Conservation (phyloP, 2,888 invertebrate species). For the Ommatoiulus sabulosus region DNA sequence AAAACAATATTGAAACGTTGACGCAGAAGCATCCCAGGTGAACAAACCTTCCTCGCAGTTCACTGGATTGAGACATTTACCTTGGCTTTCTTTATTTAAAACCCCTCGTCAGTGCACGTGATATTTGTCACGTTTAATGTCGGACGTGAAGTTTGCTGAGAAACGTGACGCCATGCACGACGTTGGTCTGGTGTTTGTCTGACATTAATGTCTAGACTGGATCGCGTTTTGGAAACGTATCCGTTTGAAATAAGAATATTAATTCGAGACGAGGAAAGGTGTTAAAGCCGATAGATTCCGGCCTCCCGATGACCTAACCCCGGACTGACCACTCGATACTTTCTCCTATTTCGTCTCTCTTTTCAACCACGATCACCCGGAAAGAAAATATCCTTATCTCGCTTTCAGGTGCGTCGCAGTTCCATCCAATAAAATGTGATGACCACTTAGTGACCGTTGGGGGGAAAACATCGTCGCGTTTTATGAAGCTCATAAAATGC, state of each 20-base stretch:
- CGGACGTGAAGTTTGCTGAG: neutral
- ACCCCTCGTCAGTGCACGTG: neutral
- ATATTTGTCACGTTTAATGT: constrained; percentile 18
- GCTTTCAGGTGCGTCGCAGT: neutral
- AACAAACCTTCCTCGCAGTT: neutral
- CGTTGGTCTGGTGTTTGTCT: neutral
- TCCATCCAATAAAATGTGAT: constrained; percentile 1
- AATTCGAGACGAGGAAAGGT: neutral
- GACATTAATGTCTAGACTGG: neutral
- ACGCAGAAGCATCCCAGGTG: neutral
- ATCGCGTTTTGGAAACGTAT: neutral
- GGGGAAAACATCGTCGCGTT: neutral
- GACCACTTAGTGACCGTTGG: constrained; percentile 14
- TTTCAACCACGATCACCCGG: too few species aligned
- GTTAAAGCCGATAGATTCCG: neutral
- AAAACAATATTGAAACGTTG: neutral
- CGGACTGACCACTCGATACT: neutral
- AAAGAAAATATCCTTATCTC: neutral
- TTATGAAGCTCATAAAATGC: constrained; percentile 6
- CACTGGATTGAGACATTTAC: neutral
- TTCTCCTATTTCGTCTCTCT: too few species aligned
- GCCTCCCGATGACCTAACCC: neutral
- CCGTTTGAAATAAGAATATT: neutral
- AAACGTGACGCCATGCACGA: neutral
- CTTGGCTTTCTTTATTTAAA: neutral